Conservation (phyloP, 2,888 invertebrate genomes). For the Falcaria lacertinaria region DNA sequence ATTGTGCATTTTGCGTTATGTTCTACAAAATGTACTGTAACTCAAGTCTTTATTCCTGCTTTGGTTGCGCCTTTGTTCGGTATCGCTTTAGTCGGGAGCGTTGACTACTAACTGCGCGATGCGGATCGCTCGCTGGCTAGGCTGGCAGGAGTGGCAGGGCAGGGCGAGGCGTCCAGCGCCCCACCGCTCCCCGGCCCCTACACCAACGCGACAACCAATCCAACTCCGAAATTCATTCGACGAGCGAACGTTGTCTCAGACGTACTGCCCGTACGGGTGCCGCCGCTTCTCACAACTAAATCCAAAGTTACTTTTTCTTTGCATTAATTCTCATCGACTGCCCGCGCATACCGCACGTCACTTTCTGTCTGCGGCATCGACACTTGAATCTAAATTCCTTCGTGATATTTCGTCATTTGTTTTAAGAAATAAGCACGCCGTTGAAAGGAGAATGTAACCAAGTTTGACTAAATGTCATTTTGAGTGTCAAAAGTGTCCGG, state of each 20-base stretch:
- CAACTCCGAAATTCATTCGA: conserved; percentile 32
- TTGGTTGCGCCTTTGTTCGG: conserved; percentile 29
- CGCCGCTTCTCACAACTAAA: conserved; percentile 4
- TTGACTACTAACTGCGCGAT: no score
- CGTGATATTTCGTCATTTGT: background rate
- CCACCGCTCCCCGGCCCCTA: conserved; percentile 58
- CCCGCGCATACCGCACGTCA: conserved; percentile 13
- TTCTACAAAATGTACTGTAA: conserved; percentile 25
- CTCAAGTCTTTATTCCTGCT: conserved; percentile 21
- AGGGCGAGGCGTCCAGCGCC: conserved; percentile 36
- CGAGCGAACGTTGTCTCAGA: conserved; percentile 29
- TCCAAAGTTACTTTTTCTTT: conserved; percentile 4
- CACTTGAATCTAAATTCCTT: background rate
- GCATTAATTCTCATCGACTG: conserved; percentile 7
- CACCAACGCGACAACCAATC: conserved; percentile 21
- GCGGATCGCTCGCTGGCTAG: conserved; percentile 43
- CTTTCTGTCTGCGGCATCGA: background rate
- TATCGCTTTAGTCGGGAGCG: conserved; percentile 44
- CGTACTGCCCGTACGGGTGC: conserved; percentile 13
- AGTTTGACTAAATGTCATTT: background rate
- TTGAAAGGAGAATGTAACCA: background rate
- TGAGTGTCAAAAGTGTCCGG: background rate
- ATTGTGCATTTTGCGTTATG: conserved; percentile 37
- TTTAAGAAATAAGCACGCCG: background rate
- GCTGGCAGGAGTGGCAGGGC: conserved; percentile 21